phyloP scores from a whole-genome alignment of 2,113 vertebrate species.

The Corapipo altera region DNA sequence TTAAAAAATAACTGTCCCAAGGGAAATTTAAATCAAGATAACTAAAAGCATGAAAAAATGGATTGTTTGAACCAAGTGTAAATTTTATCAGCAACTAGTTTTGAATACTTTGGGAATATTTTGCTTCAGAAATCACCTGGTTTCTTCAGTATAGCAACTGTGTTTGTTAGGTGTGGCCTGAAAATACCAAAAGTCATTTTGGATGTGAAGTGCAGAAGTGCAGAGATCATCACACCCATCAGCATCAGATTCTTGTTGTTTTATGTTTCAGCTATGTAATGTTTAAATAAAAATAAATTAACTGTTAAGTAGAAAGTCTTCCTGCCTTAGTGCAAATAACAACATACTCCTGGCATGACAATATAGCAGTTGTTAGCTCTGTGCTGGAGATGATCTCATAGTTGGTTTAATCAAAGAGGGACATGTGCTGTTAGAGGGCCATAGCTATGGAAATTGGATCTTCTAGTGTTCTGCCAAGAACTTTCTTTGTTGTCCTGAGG shows the following conservation, averaged over 20 bases:
- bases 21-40: background rate
- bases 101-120: background rate
- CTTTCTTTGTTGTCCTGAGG: slow-evolving; percentile 45
- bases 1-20: background rate
- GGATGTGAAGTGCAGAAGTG: background rate
- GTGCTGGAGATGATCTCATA: slow-evolving; percentile 53
- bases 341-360: slow-evolving; percentile 38
- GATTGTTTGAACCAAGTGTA: background rate
- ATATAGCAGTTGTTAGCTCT: slow-evolving; percentile 21
- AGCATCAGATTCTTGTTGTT: slow-evolving; percentile 10
- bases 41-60: background rate
- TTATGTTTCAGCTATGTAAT: slow-evolving; percentile 25
- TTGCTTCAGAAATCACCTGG: background rate
- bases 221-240: background rate
- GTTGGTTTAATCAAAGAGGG: slow-evolving; percentile 51
- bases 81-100: background rate
- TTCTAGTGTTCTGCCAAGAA: slow-evolving; percentile 24
- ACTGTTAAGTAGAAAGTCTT: slow-evolving; percentile 42
- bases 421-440: background rate
- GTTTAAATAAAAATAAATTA: slow-evolving; percentile 57
- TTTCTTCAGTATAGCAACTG: background rate
- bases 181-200: background rate
- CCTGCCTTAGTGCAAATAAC: slow-evolving; percentile 37
- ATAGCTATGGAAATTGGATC: slow-evolving; percentile 33
- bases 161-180: background rate